Conservation (phyloP, 2,113 vertebrate genomes). For the Corythornis madagascariensis region DNA sequence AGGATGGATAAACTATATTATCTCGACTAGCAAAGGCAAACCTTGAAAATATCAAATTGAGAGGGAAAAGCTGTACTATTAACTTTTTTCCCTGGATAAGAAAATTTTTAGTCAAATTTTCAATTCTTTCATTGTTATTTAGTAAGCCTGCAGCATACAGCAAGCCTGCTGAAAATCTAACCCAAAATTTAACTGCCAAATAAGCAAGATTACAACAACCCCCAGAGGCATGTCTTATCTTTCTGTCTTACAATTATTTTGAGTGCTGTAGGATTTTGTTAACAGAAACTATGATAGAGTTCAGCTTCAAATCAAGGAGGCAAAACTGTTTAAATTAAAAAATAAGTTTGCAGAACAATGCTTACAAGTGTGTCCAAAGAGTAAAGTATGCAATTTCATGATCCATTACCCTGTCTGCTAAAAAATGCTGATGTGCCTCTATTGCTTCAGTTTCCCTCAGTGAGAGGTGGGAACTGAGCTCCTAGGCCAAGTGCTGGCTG, state of each 20-base stretch:
- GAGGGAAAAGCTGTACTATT: background rate
- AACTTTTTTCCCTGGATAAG: background rate
- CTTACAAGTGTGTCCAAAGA: slow-evolving; percentile 15
- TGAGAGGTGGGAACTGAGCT: background rate
- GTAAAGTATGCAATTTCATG: slow-evolving; percentile 69
- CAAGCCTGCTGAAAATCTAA: background rate
- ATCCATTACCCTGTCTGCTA: slow-evolving; percentile 69
- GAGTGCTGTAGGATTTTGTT: background rate
- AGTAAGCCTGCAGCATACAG: slow-evolving; percentile 10
- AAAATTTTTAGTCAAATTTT: background rate
- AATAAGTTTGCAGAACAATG: slow-evolving; percentile 54
- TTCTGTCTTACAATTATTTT: slow-evolving; percentile 32
- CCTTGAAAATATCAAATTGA: slow-evolving; percentile 30
- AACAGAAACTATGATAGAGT: background rate
- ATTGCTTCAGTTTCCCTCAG: background rate
- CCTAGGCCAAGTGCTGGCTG: background rate
- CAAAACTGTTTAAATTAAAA: slow-evolving; percentile 57
- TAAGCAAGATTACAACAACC: slow-evolving; percentile 30
- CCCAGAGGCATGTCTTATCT: slow-evolving; percentile 32
- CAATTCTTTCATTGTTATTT: background rate
- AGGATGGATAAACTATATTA: slow-evolving; percentile 51
- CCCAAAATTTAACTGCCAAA: slow-evolving; percentile 43
- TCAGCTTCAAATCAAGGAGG: slow-evolving; percentile 35
- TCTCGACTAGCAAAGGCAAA: slow-evolving; percentile 43
- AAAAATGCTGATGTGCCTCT: background rate